Conservation (phyloP, 2,888 invertebrate species). For the Philaethria dido region DNA sequence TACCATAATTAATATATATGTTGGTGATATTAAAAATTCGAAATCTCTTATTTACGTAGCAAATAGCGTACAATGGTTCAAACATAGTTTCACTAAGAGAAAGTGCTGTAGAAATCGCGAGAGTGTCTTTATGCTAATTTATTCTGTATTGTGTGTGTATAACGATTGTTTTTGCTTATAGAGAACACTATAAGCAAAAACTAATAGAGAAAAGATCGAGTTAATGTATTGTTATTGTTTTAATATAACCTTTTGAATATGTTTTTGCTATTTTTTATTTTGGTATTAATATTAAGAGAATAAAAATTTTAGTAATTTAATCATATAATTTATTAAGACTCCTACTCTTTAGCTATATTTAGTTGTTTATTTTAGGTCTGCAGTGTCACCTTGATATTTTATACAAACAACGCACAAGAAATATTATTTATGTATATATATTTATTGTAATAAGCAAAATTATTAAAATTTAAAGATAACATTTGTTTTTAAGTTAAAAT, state of each 20-base stretch:
- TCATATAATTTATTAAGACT: no score
- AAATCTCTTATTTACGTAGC: constrained; percentile 44
- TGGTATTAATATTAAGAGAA: no score
- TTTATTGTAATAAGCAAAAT: background rate
- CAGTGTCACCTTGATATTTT: constrained; percentile 4
- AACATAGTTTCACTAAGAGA: constrained; percentile 81
- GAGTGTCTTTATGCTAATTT: constrained; percentile 43
- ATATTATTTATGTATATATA: background rate
- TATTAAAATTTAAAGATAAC: background rate
- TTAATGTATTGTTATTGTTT: constrained; percentile 37
- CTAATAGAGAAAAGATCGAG: constrained; percentile 28
- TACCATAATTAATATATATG: constrained; percentile 4
- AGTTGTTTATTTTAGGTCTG: constrained; percentile 20
- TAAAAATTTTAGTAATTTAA: no score
- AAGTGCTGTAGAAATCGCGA: constrained; percentile 67
- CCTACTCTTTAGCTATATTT: background rate
- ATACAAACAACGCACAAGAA: background rate
- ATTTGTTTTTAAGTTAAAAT: background rate
- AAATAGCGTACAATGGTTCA: constrained; percentile 68
- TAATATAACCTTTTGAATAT: constrained; percentile 13
- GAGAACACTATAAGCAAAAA: no score
- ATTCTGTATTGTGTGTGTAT: constrained; percentile 40
- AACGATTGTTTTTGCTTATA: constrained; percentile 30
- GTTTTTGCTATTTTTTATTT: background rate
- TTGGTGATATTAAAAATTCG: constrained; percentile 37